Conservation (phyloP, 2,113 vertebrate species). For the Nibea albiflora region DNA sequence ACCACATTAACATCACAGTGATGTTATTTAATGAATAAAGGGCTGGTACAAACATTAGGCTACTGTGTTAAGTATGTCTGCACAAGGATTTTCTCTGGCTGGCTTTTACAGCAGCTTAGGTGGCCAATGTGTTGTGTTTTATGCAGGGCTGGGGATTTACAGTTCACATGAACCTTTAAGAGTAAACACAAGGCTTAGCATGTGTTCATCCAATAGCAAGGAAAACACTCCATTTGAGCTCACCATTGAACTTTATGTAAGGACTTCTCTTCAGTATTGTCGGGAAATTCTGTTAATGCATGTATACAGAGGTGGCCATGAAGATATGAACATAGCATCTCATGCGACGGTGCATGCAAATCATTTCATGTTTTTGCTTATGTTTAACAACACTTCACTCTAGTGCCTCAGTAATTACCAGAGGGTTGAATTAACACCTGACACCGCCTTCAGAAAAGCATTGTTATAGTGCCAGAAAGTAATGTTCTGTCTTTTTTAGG, state of each 20-base stretch:
- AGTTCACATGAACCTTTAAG: constrained; percentile 41
- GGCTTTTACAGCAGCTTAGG: constrained; percentile 34
- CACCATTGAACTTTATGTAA: background rate
- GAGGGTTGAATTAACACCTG: too few relatives aligned
- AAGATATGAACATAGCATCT: background rate
- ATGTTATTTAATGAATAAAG: background rate
- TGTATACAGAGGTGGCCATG: background rate
- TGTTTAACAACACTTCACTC: background rate
- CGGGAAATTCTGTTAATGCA: background rate
- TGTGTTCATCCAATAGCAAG: constrained; percentile 6
- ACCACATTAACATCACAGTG: background rate
- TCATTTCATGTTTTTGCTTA: too few relatives aligned
- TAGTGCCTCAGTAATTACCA: too few relatives aligned
- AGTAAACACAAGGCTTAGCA: constrained; percentile 37
- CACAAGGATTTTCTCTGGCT: constrained; percentile 16
- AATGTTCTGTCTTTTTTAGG: too few relatives aligned
- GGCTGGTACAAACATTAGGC: background rate
- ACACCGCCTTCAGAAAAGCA: too few relatives aligned
- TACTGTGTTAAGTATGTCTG: background rate
- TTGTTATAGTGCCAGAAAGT: too few relatives aligned
- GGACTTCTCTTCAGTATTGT: background rate
- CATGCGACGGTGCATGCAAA: too few relatives aligned
- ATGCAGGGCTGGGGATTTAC: constrained; percentile 38
- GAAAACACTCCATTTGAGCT: constrained; percentile 10
- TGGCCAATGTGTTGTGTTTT: constrained; percentile 9